phyloP scores from a whole-genome alignment of 2,113 vertebrate genomes.

The Phocoena sinus region DNA sequence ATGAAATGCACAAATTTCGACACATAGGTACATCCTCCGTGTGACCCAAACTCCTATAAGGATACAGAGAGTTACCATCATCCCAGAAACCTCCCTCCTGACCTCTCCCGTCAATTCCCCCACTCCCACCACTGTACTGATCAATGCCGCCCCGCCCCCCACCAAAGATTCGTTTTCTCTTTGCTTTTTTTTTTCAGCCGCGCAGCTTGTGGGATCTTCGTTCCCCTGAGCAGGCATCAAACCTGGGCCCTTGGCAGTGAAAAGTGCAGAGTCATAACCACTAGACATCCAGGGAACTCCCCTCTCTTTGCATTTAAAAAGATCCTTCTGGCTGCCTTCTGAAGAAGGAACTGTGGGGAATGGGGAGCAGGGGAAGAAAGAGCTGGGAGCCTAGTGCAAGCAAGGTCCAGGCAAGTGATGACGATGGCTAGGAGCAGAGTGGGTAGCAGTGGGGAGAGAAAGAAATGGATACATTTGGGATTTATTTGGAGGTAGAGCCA shows the following conservation, averaged over 20 bases:
- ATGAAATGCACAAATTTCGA: not conserved
- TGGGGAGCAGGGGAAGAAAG: not conserved
- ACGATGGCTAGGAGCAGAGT: not conserved
- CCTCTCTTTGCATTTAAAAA: not conserved
- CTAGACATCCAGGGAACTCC: not conserved
- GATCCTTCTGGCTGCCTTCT: not conserved
- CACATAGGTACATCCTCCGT: not conserved
- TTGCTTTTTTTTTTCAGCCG: not conserved
- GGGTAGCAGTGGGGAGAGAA: not conserved
- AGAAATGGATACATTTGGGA: not conserved
- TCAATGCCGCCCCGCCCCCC: not conserved
- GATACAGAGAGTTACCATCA: not conserved
- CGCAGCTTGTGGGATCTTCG: too few relatives aligned
- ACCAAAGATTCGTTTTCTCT: not conserved
- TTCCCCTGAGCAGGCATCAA: too few relatives aligned
- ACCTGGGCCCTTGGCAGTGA: not conserved
- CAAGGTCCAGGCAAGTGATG: not conserved
- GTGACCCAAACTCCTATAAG: not conserved
- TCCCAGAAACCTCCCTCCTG: not conserved
- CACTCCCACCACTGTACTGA: not conserved
- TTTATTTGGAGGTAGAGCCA: not conserved
- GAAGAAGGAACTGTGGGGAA: not conserved
- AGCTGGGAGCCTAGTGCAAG: not conserved
- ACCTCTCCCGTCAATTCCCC: not conserved
- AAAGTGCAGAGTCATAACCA: not conserved